These are phyloP conservation scores for Catagonus wagneri DNA, from an alignment of 2,113 vertebrate species.

Conservation along the genomic window DNA sequence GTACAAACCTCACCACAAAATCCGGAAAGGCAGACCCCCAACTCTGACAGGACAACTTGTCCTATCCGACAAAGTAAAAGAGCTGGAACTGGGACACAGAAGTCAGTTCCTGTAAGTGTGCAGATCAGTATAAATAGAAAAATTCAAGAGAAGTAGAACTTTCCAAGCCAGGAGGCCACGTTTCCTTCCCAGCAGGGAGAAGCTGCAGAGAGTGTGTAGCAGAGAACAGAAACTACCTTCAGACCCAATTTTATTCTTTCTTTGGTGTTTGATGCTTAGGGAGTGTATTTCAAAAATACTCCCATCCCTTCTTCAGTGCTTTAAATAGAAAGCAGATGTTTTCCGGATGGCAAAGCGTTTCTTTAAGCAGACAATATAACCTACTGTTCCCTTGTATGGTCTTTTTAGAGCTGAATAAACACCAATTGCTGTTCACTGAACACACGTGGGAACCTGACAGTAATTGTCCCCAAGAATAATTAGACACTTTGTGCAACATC, in stretches of 20 bases:
- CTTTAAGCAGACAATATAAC: conserved; percentile 74
- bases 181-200: conserved; percentile 47
- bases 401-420: conserved; percentile 73
- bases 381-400: conserved; percentile 53
- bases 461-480: conserved; percentile 80
- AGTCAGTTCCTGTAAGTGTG: conserved; percentile 7
- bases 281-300: conserved; percentile 56
- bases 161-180: background rate
- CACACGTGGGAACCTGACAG: conserved; percentile 75
- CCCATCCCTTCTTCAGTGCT: conserved; percentile 54
- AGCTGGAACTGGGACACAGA: conserved; percentile 58
- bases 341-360: conserved; percentile 45
- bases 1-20: background rate
- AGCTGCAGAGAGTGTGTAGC: background rate
- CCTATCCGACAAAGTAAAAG: background rate
- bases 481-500: conserved; percentile 53
- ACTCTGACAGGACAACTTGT: background rate
- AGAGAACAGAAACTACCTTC: conserved; percentile 60
- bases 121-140: conserved; percentile 71
- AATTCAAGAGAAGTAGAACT: conserved; percentile 50
- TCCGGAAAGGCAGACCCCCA: conserved; percentile 21
- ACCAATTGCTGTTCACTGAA: conserved; percentile 76
- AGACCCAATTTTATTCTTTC: conserved; percentile 31
- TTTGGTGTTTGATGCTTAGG: conserved; percentile 36
- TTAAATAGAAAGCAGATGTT: conserved; percentile 85